Evolutionary conservation across 2,113 vertebrate species (phyloP).

Genomic region (Nestor notabilis): DNA sequence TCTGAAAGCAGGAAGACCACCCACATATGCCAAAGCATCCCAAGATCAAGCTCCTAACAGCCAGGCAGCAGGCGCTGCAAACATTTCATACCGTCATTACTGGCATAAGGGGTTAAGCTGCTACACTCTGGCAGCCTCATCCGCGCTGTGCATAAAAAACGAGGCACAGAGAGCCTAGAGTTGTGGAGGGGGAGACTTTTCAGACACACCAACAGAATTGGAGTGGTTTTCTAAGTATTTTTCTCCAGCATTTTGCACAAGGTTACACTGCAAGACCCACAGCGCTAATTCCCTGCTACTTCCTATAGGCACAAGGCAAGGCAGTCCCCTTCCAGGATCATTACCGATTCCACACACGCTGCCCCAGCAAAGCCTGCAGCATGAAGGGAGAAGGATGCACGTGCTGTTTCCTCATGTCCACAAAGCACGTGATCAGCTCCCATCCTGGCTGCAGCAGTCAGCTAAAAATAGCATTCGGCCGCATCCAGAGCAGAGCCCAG

Average conservation of each 20-base stretch:
- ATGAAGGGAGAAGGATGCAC: background rate
- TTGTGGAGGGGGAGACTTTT: background rate
- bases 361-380: background rate
- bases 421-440: background rate
- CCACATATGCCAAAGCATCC: background rate
- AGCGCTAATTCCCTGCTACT: background rate
- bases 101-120: background rate
- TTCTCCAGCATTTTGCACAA: background rate
- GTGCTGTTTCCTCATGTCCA: background rate
- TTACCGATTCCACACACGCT: background rate
- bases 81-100: background rate
- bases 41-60: background rate
- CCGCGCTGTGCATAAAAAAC: background rate
- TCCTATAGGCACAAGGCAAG: background rate
- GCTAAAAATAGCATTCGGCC: background rate
- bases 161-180: background rate
- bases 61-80: background rate
- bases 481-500: fast-evolving
- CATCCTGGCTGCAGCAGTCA: background rate
- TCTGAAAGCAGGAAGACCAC: background rate
- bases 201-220: background rate
- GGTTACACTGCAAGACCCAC: background rate
- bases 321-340: background rate
- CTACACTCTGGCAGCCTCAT: background rate
- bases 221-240: background rate